Evolutionary conservation across 2,888 invertebrate genomes (phyloP).

Genomic region (Dascillus cervinus): DNA sequence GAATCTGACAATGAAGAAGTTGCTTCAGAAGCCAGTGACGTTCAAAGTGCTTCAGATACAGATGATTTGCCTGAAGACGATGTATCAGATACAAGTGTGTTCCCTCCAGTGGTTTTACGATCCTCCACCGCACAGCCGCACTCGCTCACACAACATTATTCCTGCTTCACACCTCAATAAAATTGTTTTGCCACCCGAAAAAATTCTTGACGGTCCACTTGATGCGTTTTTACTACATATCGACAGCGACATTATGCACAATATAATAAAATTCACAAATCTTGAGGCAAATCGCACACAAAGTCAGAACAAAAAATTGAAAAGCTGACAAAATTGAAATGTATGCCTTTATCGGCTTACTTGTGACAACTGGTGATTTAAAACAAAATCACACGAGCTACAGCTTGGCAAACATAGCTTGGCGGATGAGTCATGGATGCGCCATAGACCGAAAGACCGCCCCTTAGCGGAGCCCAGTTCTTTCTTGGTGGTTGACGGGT

Average conservation of each 20-base stretch:
- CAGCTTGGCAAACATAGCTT: too few relatives aligned
- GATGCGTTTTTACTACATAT: slow-evolving; percentile 1
- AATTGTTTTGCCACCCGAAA: slow-evolving; percentile 1
- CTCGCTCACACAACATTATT: slow-evolving; percentile 2
- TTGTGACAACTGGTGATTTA: too few relatives aligned
- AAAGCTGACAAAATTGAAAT: too few relatives aligned
- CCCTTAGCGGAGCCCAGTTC: too few relatives aligned
- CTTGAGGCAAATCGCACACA: too few relatives aligned
- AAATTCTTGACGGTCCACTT: slow-evolving; percentile 1
- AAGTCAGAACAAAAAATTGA: too few relatives aligned
- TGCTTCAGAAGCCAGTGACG: slow-evolving; percentile 1
- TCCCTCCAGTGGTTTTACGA: slow-evolving; percentile 1
- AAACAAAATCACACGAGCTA: too few relatives aligned
- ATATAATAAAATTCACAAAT: too few relatives aligned
- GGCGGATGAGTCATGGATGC: too few relatives aligned
- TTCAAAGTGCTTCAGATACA: slow-evolving; percentile 2
- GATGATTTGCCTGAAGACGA: slow-evolving; percentile 1
- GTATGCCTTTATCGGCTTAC: too few relatives aligned
- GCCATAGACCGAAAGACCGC: too few relatives aligned
- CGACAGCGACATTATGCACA: slow-evolving; percentile 2
- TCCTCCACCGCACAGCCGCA: slow-evolving; percentile 1
- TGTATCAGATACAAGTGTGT: not conserved
- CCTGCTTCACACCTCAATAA: slow-evolving; percentile 1
- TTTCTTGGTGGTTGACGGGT: too few relatives aligned
- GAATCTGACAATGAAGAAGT: slow-evolving; percentile 1